A percentile compares a stretch with the other conserved stretches of the same genome.
These are phyloP conservation scores for Girardia tigrina DNA, from an alignment of 2,888 invertebrate species.

Conservation along the genomic window DNA sequence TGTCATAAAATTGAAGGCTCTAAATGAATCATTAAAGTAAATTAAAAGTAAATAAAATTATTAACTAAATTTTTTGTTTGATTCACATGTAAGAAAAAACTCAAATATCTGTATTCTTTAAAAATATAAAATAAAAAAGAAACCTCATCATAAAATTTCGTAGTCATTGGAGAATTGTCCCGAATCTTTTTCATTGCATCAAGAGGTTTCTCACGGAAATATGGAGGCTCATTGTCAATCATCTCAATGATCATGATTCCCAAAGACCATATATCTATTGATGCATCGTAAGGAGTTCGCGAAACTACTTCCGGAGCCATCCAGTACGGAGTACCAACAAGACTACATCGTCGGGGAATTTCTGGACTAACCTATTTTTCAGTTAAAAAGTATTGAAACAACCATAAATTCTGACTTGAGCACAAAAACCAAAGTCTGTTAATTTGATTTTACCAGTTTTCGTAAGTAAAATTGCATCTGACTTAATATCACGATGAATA, in stretches of 20 bases:
- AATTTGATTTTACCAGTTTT: constrained; percentile 80
- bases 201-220: constrained; percentile 92
- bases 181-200: constrained; percentile 79
- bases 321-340: constrained; percentile 98
- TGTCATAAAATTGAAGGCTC: too few relatives aligned
- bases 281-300: constrained; percentile 37
- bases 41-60: too few relatives aligned
- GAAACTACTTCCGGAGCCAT: constrained; percentile 58
- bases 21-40: too few relatives aligned
- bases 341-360: constrained; percentile 80
- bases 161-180: constrained; percentile 89
- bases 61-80: too few relatives aligned
- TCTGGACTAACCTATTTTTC: constrained; percentile 60
- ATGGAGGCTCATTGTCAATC: constrained; percentile 98
- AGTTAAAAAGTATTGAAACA: too few relatives aligned
- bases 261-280: constrained; percentile 53
- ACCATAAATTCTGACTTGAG: too few relatives aligned
- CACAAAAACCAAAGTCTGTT: constrained; percentile 97
- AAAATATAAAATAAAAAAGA: not conserved
- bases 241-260: constrained; percentile 98
- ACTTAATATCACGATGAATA: constrained; percentile 82
- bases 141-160: constrained; percentile 54
- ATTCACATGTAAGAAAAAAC: too few relatives aligned
- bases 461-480: constrained; percentile 87
- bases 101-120: too few relatives aligned